Conservation (phyloP, 1,140 invertebrate species). For the Dinoponera quadriceps region DNA sequence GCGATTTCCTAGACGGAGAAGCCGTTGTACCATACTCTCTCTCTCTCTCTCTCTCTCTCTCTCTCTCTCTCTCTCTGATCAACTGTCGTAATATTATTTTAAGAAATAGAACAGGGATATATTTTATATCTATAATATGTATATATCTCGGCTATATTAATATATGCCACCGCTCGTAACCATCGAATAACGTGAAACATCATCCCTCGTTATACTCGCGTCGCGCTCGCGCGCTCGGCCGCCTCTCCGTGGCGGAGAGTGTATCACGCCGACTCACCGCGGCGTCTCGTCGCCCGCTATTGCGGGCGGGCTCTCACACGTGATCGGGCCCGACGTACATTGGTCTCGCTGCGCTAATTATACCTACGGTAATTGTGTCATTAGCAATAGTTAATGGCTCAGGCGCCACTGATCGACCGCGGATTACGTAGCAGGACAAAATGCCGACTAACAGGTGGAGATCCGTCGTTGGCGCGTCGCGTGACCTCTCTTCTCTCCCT, state of each 20-base stretch:
- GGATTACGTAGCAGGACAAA: constrained; percentile 46
- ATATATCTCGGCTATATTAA: constrained; percentile 69
- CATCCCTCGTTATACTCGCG: constrained; percentile 8
- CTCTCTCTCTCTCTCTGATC: constrained; percentile 40
- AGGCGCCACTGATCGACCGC: constrained; percentile 47
- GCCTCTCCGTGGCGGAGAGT: neutral
- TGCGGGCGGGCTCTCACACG: constrained; percentile 2
- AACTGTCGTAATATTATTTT: constrained; percentile 77
- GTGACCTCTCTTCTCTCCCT: neutral
- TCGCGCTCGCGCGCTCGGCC: neutral
- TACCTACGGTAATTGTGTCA: constrained; percentile 46
- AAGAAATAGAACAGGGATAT: constrained; percentile 80
- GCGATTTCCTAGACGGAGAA: constrained; percentile 15
- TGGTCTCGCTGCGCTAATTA: constrained; percentile 55
- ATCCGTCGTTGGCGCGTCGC: constrained; percentile 8
- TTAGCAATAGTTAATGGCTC: constrained; percentile 58
- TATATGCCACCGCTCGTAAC: constrained; percentile 72
- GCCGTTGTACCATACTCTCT: constrained; percentile 7
- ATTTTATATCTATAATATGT: constrained; percentile 78
- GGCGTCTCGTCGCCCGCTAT: constrained; percentile 31
- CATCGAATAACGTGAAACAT: constrained; percentile 79
- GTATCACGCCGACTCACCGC: neutral
- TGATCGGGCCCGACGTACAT: constrained; percentile 34
- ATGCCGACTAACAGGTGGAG: constrained; percentile 29
- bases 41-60: neutral